Base-by-base conservation (phyloP, 2,888 invertebrate species). In the Osmoderma eremita region DNA sequence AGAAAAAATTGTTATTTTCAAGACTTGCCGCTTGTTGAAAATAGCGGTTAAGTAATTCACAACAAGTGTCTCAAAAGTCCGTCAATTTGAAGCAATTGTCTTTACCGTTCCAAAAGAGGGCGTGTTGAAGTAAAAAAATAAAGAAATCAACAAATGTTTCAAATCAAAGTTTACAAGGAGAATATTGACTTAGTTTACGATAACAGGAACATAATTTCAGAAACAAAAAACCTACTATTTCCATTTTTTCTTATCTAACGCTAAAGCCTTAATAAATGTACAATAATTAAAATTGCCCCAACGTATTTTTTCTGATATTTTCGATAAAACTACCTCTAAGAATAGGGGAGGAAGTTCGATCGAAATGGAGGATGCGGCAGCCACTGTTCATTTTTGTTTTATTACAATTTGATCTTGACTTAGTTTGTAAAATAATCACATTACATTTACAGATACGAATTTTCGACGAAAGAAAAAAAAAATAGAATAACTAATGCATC, bases 141-240 rank as follows among this genome's bases (percentile, higher is more conserved):
- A 42, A 63, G 61, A 63, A 17, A 20, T 38, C 15, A 54, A 67
- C 49, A 65, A 56, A 45, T 50, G 67, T 49, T 42, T 63, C 69
- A 58, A 58, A 58, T 58, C 45, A 58, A 58, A 58, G 58, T 20
- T 70, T 69, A 70, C 65, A 67, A 70, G 71, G 77, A 79, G 80
- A 30, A 10, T 8, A 30, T 30, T 82, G 82, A 82, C 82, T 81
- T 82, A 81, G 81, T 81, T 80, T 78, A 79, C 71, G 78, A 77
- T 77, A 79, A 79, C 78, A 82, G 82, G 82, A 82, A 82, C 82
- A 82, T 82, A 76, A 77, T 77, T 79, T 81, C 78, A 79, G 80
- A 78, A 78, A 69, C 78, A 50, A 78, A 80, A 79, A 77, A 78
- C 75, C 77, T 77, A 74, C 73, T 75, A 75, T 71, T 72, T 67